These are phyloP conservation scores for Saccopteryx bilineata DNA, from an alignment of 2,113 vertebrate genomes.

Conservation along the genomic window DNA sequence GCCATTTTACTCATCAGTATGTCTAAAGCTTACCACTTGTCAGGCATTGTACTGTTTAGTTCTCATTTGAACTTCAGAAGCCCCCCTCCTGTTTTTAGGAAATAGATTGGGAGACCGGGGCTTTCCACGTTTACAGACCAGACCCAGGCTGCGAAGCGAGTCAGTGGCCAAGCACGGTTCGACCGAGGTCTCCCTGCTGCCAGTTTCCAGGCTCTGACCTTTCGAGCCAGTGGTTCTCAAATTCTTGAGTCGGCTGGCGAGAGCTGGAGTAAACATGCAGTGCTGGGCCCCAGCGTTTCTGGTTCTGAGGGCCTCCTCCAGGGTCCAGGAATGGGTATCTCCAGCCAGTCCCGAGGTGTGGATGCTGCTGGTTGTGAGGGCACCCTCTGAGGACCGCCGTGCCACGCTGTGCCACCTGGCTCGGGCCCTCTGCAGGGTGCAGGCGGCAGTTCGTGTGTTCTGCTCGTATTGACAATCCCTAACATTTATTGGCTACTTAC, in stretches of 20 bases:
- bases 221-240: background rate
- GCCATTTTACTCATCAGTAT: background rate
- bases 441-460: accelerated
- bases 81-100: background rate
- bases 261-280: background rate
- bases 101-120: background rate
- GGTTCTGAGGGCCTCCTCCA: background rate
- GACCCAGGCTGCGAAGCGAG: background rate
- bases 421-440: background rate
- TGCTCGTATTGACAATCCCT: background rate
- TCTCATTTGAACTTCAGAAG: background rate
- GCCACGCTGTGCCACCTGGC: background rate
- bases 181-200: background rate
- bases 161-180: background rate
- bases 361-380: background rate
- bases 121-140: background rate
- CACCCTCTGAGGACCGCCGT: background rate
- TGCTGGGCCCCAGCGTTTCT: background rate
- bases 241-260: background rate
- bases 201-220: background rate
- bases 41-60: background rate
- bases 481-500: background rate
- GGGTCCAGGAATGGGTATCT: background rate
- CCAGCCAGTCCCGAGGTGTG: background rate
- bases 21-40: background rate